These are phyloP conservation scores for Antechinus flavipes DNA, from an alignment of 2,113 vertebrate species.

Conservation along the genomic window DNA sequence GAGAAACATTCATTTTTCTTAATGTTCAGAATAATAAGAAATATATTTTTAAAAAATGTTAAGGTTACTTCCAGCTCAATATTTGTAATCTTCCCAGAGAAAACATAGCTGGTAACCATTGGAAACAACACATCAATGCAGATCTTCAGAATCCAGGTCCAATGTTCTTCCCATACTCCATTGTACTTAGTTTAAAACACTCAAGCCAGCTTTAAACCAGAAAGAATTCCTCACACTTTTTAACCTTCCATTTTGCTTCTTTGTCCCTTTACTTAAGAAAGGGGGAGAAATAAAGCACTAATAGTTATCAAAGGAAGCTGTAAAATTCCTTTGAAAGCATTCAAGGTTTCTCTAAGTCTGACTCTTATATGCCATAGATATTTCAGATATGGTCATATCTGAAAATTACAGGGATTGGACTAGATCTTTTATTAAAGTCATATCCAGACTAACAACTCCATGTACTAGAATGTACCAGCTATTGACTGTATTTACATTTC, in stretches of 20 bases:
- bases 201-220: not conserved
- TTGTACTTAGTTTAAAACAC: not conserved
- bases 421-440: not conserved
- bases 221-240: not conserved
- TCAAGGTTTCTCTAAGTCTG: not conserved
- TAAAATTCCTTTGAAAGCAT: not conserved
- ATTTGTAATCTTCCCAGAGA: not conserved
- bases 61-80: not conserved
- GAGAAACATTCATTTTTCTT: not conserved
- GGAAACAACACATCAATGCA: not conserved
- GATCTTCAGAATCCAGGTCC: not conserved
- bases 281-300: not conserved
- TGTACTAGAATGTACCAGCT: conserved; percentile 22
- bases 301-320: not conserved
- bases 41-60: not conserved
- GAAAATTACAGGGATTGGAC: not conserved
- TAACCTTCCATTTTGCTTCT: not conserved
- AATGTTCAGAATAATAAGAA: not conserved
- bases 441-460: conserved; percentile 8
- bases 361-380: conserved; percentile 8
- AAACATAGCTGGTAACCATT: not conserved
- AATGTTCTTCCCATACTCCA: not conserved
- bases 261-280: not conserved
- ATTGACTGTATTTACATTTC: conserved; percentile 61
- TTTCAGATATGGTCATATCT: conserved; percentile 25